Base-by-base conservation (phyloP, 2,797 vertebrate genomes). In the Ataeniobius toweri region DNA sequence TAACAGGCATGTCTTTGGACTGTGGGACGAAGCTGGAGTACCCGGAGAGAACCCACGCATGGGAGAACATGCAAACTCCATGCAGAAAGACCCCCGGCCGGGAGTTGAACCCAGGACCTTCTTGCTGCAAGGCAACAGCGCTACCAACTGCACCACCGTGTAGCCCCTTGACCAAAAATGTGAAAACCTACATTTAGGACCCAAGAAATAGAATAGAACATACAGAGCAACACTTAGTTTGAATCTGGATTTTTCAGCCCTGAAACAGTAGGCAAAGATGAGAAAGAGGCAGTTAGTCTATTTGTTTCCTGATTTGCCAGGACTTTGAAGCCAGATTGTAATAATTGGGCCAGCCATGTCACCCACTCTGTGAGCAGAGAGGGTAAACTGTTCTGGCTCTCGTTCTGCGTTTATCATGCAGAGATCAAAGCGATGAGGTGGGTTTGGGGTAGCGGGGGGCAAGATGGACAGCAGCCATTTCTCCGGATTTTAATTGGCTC, bases 401-500 rank as follows among this genome's bases (percentile, higher is more conserved):
- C 86, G 81, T 87, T 94, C 53, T 63, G 85, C 87, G 82, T 16
- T 82, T 90, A 88, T 90, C 87, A 85, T 94, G 92, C 88, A 89
- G 79, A 91, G 91, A 94, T 94, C 93, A 95, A 95, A 94, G 93
- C 74, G 9, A 71, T 83, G 77, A 39, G 68, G 80, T 44, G 24
- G 41, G 20, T 22, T 22, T 61, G 86, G 86, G 88, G 14, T 72
- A 86, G 80, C 46, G 85, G 81, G 89, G 10, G 76, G 89, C 65
- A 76, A 88, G 88, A 88, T 75, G 85, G 91, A 93, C 93, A 93
- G 91, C 92, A 84, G 91, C 85, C 84, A 69, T 84, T 84, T 89
- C 91, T 88, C 84, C 79, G 1, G 89, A 75, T 89, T 89, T 80
- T 94, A 94, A 94, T 94, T 93, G 92, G 93, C 92, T 91, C 77